Conservation (phyloP, 2,888 invertebrate species). For the Minunthozetes semirufus region DNA sequence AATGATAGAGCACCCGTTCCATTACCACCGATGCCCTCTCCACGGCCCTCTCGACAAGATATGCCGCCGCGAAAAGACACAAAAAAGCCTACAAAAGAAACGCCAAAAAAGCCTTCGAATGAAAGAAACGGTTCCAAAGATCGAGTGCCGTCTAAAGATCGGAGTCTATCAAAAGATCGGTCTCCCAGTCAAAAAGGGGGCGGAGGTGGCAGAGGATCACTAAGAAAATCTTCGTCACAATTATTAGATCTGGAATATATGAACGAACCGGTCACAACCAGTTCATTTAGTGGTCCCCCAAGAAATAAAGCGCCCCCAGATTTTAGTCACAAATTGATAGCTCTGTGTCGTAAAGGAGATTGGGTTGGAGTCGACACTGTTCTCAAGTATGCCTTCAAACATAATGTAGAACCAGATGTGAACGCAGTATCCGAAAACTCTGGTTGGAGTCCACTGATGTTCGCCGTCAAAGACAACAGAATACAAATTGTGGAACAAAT, state of each 20-base stretch:
- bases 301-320: conserved; percentile 30
- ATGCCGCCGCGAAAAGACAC: conserved; percentile 29
- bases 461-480: conserved; percentile 89
- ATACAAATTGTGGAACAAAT: conserved; percentile 82
- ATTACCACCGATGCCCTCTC: neutral
- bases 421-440: conserved; percentile 31
- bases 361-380: conserved; percentile 43
- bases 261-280: neutral
- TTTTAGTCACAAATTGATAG: conserved; percentile 35
- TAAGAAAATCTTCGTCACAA: conserved; percentile 9
- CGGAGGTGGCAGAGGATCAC: neutral
- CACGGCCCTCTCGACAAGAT: conserved; percentile 24
- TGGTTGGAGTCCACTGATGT: conserved; percentile 84
- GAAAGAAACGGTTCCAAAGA: neutral
- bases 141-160: neutral
- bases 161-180: neutral
- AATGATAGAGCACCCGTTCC: neutral
- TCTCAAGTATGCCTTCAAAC: conserved; percentile 41
- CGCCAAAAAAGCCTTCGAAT: neutral
- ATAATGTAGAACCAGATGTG: conserved; percentile 32
- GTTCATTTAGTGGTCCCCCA: neutral
- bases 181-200: neutral
- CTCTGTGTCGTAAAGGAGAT: conserved; percentile 39
- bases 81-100: neutral
- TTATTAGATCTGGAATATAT: neutral